A percentile compares a stretch with the other conserved stretches of the same genome.
Conservation (phyloP, 2,113 vertebrate species). For the Elaphurus davidianus region DNA sequence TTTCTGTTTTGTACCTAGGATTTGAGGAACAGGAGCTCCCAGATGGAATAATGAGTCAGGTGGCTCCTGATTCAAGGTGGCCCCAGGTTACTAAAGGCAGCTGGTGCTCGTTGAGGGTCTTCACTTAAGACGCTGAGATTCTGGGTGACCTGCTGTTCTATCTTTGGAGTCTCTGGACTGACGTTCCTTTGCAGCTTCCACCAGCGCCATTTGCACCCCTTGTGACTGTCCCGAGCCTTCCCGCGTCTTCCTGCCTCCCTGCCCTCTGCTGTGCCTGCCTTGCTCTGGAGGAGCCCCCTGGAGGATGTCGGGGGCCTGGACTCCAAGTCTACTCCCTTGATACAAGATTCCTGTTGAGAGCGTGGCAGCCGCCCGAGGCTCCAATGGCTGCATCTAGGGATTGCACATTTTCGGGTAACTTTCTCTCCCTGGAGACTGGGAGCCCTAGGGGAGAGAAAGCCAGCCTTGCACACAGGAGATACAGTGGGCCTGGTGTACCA, state of each 20-base stretch:
- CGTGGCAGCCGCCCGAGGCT: not conserved
- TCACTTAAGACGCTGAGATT: not conserved
- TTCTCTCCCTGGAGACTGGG: not conserved
- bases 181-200: not conserved
- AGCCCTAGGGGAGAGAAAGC: not conserved
- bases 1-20: not conserved
- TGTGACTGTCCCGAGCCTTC: not conserved
- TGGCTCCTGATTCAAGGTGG: no score
- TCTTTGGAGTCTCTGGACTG: not conserved
- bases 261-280: not conserved
- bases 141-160: not conserved
- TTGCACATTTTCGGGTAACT: not conserved
- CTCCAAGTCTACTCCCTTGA: not conserved
- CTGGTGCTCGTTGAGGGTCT: rapidly evolving
- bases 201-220: not conserved
- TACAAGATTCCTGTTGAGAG: not conserved
- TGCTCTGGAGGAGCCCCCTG: not conserved
- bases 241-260: rapidly evolving
- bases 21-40: not conserved
- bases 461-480: not conserved
- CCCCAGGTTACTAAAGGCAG: not conserved
- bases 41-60: not conserved
- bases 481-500: not conserved
- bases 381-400: not conserved
- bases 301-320: not conserved